Base-by-base conservation (phyloP, 2,113 vertebrate genomes). In the Aphyosemion australe region DNA sequence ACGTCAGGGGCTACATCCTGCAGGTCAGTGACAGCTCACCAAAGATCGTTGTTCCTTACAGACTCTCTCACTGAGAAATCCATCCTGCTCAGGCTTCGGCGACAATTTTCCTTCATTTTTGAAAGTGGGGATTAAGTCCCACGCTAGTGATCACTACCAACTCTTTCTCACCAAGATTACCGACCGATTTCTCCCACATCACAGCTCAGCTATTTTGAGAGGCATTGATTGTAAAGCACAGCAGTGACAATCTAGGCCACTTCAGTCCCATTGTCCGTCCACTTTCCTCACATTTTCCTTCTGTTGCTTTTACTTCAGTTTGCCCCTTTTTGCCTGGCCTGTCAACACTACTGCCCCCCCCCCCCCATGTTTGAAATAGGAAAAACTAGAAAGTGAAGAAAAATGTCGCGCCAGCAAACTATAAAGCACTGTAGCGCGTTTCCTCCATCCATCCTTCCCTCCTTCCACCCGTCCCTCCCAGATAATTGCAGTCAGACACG, bases 1-100 rank as follows among this genome's bases (percentile, higher is more conserved):
- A 99, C 56, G 95, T 99, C 72, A 94, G 97, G 42, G 97, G 97
- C 83, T 99, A 99, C 45, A 96, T 98, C 55, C 93, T 99, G 41
- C 97, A 99, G 95, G 97, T 93, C 71, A 82, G 89, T 75, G 56
- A 41, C 10, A 0, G 62, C 12, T 7, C 6, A 5, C 34, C 34
- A 10, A 37, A 37, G 6, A 37, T 37, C 34, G 9, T 37, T 37
- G 9, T 8, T 12, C 1, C n/a, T 20, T 34, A 12, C 54, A 21
- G 26, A 26, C 31, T 41, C 43, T 47, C 43, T 59, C 43, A 50
- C 39, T 57, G 45, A 53, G 31, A 37, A 41, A 74, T 43, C 8
- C 61, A 66, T 19, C 57, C 49, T 21, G 5, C 53, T 61, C 37
- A 20, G 31, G 54, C 55, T 18, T 56, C 47, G 2, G 19, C 42